phyloP scores from a whole-genome alignment of 1,140 invertebrate species.

The Belonocnema kinseyi region DNA sequence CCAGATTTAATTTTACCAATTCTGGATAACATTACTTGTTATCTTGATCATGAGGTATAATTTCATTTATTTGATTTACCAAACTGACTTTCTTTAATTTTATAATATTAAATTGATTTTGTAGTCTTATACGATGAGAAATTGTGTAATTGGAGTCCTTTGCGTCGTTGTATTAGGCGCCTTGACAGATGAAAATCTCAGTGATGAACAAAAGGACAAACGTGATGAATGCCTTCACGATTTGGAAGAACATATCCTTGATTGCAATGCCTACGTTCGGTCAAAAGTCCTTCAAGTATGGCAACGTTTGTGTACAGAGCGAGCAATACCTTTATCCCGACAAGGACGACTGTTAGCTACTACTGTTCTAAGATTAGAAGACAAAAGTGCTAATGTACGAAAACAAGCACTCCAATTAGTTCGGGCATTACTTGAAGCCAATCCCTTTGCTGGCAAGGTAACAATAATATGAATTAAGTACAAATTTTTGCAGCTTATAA shows the following conservation, averaged over 20 bases:
- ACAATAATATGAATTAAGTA: background rate
- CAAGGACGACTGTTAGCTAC: constrained; percentile 80
- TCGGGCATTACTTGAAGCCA: constrained; percentile 84
- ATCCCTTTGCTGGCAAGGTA: constrained; percentile 84
- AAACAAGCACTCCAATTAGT: constrained; percentile 88
- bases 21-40: constrained; percentile 76
- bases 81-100: constrained; percentile 42
- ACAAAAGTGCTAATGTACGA: constrained; percentile 86
- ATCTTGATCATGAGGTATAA: constrained; percentile 79
- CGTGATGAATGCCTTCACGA: constrained; percentile 85
- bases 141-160: constrained; percentile 87
- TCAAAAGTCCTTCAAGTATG: constrained; percentile 88
- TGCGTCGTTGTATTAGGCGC: constrained; percentile 83
- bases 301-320: constrained; percentile 82
- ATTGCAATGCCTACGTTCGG: constrained; percentile 88
- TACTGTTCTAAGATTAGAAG: constrained; percentile 82
- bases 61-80: constrained; percentile 47
- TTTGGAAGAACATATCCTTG: constrained; percentile 88
- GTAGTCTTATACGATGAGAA: constrained; percentile 87
- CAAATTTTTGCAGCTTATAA: no score
- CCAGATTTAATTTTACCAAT: constrained; percentile 81
- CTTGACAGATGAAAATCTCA: constrained; percentile 82
- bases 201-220: constrained; percentile 79
- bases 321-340: constrained; percentile 83
- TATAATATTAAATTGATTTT: constrained; percentile 54